These are phyloP conservation scores for Hexactinellida sp. DNA, from an alignment of 37 sponge, comb jelly and placozoan genomes.

Conservation along the genomic window DNA sequence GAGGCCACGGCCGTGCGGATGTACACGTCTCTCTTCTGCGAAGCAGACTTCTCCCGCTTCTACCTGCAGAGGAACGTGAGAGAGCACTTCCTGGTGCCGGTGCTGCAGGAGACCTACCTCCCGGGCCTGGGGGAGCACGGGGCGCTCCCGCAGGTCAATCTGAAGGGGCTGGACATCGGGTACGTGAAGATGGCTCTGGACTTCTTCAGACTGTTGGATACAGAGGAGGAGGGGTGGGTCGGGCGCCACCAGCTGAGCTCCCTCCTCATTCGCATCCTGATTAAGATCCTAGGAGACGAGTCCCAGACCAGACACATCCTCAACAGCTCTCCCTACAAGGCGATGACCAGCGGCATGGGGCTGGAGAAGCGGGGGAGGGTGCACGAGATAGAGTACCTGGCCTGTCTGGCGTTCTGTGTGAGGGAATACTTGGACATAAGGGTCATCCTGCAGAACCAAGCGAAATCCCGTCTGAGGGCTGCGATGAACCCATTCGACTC, in stretches of 20 bases:
- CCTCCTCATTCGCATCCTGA: not conserved
- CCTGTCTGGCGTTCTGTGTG: conserved; percentile 45
- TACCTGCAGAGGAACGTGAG: not conserved
- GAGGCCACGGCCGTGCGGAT: not conserved
- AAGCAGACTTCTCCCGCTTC: not conserved
- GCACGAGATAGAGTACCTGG: conserved; percentile 59
- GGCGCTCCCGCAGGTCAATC: not conserved
- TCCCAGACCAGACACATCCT: not conserved
- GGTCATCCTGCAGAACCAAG: not conserved
- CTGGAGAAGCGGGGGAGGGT: conserved; percentile 41
- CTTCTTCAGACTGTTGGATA: not conserved
- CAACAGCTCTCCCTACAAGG: conserved; percentile 16
- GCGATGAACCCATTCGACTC: not conserved
- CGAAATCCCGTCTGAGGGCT: not conserved
- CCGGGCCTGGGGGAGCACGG: not conserved
- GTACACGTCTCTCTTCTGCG: not conserved
- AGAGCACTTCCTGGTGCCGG: conserved; percentile 1
- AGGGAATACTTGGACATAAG: conserved; percentile 25
- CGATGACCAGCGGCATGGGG: conserved; percentile 30
- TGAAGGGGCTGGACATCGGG: not conserved
- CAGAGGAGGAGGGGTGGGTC: not conserved
- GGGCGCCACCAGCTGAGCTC: not conserved
- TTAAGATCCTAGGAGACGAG: not conserved
- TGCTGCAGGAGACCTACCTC: conserved; percentile 11
- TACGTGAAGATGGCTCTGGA: not conserved